Conservation (phyloP, 1,140 invertebrate genomes). For the Drosophila busckii region DNA sequence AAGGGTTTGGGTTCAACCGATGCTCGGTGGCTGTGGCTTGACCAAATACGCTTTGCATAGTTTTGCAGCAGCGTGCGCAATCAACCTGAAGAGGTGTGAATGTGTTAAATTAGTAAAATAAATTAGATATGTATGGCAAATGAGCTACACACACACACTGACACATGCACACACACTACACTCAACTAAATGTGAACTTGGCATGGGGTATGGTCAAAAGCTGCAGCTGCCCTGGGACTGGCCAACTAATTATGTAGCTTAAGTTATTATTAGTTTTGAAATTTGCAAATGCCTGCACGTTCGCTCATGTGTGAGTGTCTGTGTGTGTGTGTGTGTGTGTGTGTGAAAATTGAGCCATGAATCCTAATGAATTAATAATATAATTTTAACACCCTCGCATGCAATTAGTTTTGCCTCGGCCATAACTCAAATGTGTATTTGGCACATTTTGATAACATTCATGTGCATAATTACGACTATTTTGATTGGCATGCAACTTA, state of each 20-base stretch:
- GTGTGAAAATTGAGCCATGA: slow-evolving; percentile 58
- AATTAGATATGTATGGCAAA: slow-evolving; percentile 57
- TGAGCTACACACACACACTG: slow-evolving; percentile 13
- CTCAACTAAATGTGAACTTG: slow-evolving; percentile 5
- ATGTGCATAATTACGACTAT: slow-evolving; percentile 55
- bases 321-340: slow-evolving; percentile 6
- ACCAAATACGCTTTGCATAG: slow-evolving; percentile 42
- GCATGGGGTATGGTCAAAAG: slow-evolving; percentile 5
- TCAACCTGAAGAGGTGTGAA: slow-evolving; percentile 57
- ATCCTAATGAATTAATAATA: slow-evolving; percentile 76
- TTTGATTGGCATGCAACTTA: slow-evolving; percentile 3
- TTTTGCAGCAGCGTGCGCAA: slow-evolving; percentile 33
- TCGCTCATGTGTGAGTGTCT: neutral
- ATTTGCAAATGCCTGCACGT: slow-evolving; percentile 24
- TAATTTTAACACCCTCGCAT: slow-evolving; percentile 44
- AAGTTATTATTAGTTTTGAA: slow-evolving; percentile 66
- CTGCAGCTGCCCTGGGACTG: slow-evolving; percentile 29
- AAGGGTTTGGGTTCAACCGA: slow-evolving; percentile 1
- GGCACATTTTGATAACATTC: slow-evolving; percentile 69
- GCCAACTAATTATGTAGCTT: slow-evolving; percentile 63
- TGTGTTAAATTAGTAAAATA: slow-evolving; percentile 71
- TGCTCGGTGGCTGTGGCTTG: slow-evolving; percentile 23
- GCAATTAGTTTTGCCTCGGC: slow-evolving; percentile 37
- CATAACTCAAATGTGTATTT: slow-evolving; percentile 68
- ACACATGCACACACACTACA: slow-evolving; percentile 3